Percentiles rank a stretch among this genome's conserved stretches.
These are phyloP conservation scores for Ophion slaviceki DNA, from an alignment of 2,888 invertebrate genomes.

Conservation along the genomic window DNA sequence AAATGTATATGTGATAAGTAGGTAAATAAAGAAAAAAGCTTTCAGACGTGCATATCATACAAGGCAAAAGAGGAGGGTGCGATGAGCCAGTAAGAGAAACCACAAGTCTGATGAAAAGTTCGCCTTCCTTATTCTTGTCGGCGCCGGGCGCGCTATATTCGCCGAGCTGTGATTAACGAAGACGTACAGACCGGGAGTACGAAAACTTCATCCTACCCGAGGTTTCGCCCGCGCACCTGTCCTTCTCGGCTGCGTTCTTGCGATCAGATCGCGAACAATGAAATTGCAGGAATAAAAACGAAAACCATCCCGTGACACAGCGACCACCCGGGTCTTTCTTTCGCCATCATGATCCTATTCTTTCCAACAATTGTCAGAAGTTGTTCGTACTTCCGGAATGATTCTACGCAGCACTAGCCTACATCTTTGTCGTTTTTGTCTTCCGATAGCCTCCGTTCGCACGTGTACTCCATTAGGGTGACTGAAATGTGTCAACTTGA, in stretches of 20 bases:
- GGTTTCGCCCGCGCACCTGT: constrained; percentile 5
- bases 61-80: constrained; percentile 3
- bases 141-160: constrained; percentile 29
- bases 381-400: constrained; percentile 10
- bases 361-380: constrained; percentile 2
- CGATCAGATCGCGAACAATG: constrained; percentile 41
- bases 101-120: constrained; percentile 32
- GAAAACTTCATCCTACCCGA: constrained; percentile 42
- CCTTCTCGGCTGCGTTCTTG: constrained; percentile 1
- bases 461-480: neutral
- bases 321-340: constrained; percentile 12
- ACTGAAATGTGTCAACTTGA: constrained; percentile 30
- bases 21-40: constrained; percentile 9
- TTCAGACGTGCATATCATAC: neutral
- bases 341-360: constrained; percentile 1
- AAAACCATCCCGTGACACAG: neutral
- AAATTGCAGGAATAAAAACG: constrained; percentile 27
- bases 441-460: constrained; percentile 11
- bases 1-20: neutral
- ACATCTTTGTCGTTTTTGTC: neutral
- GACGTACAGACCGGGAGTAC: constrained; percentile 6
- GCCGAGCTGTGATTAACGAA: constrained; percentile 36
- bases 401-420: neutral
- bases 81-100: constrained; percentile 33
- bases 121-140: constrained; percentile 7